Evolutionary conservation across 2,888 invertebrate genomes (phyloP).

Genomic region (Stenodema calcarata): DNA sequence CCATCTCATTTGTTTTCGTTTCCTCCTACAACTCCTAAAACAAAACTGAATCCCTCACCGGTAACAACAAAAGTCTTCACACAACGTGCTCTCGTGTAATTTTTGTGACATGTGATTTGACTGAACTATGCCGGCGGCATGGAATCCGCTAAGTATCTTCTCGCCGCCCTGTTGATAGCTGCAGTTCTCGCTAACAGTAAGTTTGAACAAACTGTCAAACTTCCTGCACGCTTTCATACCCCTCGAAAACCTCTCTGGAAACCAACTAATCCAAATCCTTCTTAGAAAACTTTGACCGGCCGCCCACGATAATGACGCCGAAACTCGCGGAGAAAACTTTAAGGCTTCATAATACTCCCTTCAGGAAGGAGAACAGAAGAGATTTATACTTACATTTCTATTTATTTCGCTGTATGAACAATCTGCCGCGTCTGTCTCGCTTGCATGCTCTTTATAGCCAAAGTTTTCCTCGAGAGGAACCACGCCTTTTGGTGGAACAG

Average conservation of each 20-base stretch:
- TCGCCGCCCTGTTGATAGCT: slow-evolving; percentile 52
- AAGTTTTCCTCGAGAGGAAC: background rate
- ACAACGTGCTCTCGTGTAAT: background rate
- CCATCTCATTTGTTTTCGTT: background rate
- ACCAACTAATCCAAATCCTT: slow-evolving; percentile 1
- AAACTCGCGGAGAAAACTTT: background rate
- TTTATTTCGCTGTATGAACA: background rate
- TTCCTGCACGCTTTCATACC: background rate
- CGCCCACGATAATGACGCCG: background rate
- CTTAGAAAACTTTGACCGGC: background rate
- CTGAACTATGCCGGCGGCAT: slow-evolving; percentile 51
- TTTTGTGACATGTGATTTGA: slow-evolving; percentile 51
- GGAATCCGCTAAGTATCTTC: slow-evolving; percentile 51
- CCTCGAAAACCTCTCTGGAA: background rate
- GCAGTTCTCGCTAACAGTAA: slow-evolving; percentile 53
- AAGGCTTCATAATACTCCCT: background rate
- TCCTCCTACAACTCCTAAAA: background rate
- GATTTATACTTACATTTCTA: background rate
- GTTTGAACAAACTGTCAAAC: background rate
- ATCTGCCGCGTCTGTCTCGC: background rate
- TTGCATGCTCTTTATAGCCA: slow-evolving; percentile 2
- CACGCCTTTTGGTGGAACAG: background rate
- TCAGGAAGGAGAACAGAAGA: background rate
- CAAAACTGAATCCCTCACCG: background rate
- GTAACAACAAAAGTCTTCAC: background rate